phyloP scores from a whole-genome alignment of 2,888 invertebrate species.

The Furcula furcula region DNA sequence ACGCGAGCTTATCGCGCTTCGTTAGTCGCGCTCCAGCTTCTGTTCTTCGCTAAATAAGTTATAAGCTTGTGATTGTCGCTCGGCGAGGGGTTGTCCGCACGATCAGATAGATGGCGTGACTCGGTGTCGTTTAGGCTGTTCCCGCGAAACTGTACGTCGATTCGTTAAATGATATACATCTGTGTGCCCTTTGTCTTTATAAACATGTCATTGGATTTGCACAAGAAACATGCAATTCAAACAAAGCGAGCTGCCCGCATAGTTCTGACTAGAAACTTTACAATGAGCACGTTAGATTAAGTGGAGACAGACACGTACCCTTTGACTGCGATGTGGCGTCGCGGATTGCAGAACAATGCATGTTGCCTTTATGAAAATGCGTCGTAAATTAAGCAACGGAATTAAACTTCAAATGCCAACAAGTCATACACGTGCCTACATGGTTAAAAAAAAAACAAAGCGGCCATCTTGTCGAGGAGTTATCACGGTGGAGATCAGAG shows the following conservation, averaged over 20 bases:
- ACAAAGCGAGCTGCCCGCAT: constrained; percentile 63
- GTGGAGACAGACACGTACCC: constrained; percentile 35
- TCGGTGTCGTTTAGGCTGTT: constrained; percentile 72
- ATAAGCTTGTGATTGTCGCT: constrained; percentile 71
- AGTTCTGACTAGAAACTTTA: constrained; percentile 46
- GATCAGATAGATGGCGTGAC: constrained; percentile 80
- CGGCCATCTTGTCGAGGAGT: constrained; percentile 64
- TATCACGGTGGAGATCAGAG: constrained; percentile 69
- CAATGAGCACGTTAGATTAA: constrained; percentile 41
- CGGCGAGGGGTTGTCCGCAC: constrained; percentile 62
- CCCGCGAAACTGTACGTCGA: constrained; percentile 71
- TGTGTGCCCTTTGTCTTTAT: constrained; percentile 76
- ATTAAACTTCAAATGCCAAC: constrained; percentile 35
- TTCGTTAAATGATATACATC: constrained; percentile 80
- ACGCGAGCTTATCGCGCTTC: constrained; percentile 67
- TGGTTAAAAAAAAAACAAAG: constrained; percentile 50
- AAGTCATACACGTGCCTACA: constrained; percentile 67
- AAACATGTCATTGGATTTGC: constrained; percentile 70
- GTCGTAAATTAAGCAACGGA: constrained; percentile 18
- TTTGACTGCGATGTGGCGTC: constrained; percentile 41
- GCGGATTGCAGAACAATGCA: constrained; percentile 32
- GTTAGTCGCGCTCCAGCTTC: constrained; percentile 72
- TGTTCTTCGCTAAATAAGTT: constrained; percentile 78
- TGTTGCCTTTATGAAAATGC: constrained; percentile 19
- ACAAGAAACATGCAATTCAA: constrained; percentile 61